A percentile compares a stretch with the other conserved stretches of the same genome.
phyloP scores from a whole-genome alignment of 2,113 vertebrate genomes.

The Phylloscopus trochiloides region DNA sequence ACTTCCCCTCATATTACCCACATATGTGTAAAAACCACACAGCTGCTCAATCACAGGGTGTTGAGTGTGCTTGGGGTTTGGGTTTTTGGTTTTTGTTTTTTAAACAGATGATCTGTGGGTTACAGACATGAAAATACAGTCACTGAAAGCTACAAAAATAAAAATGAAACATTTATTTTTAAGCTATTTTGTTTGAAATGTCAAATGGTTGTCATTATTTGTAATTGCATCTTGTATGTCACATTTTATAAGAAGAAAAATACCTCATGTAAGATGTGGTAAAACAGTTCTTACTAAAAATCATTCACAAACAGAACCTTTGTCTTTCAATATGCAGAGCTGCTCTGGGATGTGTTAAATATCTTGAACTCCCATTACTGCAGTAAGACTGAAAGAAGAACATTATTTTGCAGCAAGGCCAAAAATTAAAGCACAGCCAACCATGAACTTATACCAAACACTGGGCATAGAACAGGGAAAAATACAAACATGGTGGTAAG shows the following conservation, averaged over 20 bases:
- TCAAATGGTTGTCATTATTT: conserved; percentile 14
- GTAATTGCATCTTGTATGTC: not conserved
- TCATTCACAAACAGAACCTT: not conserved
- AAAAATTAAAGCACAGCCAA: not conserved
- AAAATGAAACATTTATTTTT: conserved; percentile 7
- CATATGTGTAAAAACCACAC: not conserved
- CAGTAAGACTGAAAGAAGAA: not conserved
- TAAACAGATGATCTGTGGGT: conserved; percentile 7
- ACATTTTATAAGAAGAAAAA: conserved; percentile 1
- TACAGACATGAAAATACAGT: not conserved
- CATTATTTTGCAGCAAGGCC: not conserved
- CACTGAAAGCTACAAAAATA: not conserved
- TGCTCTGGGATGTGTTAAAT: not conserved
- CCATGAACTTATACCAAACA: not conserved
- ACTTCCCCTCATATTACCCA: not conserved
- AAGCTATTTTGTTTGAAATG: conserved; percentile 10
- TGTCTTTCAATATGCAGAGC: not conserved
- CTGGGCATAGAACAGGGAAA: rapidly evolving
- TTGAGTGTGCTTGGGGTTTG: not conserved
- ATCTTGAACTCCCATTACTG: not conserved
- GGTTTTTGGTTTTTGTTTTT: not conserved
- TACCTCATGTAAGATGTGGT: not conserved
- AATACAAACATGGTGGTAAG: not conserved
- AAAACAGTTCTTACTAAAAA: not conserved
- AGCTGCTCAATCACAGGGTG: conserved; percentile 7